Evolutionary conservation across 2,888 invertebrate genomes (phyloP).

Genomic region (Eudemis profundana): DNA sequence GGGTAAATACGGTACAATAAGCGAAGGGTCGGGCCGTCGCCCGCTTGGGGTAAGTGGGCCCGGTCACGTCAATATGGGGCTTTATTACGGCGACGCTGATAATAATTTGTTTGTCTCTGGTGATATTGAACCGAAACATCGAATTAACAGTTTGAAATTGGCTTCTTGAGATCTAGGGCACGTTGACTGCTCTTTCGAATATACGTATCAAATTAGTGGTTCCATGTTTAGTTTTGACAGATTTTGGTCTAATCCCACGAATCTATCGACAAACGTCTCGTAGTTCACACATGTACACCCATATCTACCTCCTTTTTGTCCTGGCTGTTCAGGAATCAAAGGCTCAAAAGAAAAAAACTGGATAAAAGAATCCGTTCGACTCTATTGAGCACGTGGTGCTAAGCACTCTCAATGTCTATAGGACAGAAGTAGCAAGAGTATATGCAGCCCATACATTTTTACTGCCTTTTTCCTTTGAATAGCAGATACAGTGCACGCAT

Average conservation of each 20-base stretch:
- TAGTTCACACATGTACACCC: conserved; percentile 31
- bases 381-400: conserved; percentile 70
- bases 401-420: conserved; percentile 54
- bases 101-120: conserved; percentile 75
- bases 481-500: conserved; percentile 54
- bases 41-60: conserved; percentile 82
- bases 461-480: conserved; percentile 10
- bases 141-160: conserved; percentile 26
- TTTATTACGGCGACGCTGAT: conserved; percentile 76
- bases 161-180: background rate
- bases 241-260: background rate
- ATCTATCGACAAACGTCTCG: conserved; percentile 10
- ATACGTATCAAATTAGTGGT: too few relatives aligned
- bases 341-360: conserved; percentile 34
- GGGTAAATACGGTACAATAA: conserved; percentile 83
- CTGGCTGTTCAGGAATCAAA: conserved; percentile 34
- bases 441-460: conserved; percentile 1
- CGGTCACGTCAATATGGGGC: conserved; percentile 82
- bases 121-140: conserved; percentile 51
- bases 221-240: background rate
- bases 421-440: conserved; percentile 3
- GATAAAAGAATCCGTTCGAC: conserved; percentile 57
- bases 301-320: conserved; percentile 35
- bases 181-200: background rate
- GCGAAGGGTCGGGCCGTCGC: conserved; percentile 78